A percentile compares a stretch with the other conserved stretches of the same genome.
Conservation (phyloP, 2,888 invertebrate genomes). For the Isoperla grammatica region DNA sequence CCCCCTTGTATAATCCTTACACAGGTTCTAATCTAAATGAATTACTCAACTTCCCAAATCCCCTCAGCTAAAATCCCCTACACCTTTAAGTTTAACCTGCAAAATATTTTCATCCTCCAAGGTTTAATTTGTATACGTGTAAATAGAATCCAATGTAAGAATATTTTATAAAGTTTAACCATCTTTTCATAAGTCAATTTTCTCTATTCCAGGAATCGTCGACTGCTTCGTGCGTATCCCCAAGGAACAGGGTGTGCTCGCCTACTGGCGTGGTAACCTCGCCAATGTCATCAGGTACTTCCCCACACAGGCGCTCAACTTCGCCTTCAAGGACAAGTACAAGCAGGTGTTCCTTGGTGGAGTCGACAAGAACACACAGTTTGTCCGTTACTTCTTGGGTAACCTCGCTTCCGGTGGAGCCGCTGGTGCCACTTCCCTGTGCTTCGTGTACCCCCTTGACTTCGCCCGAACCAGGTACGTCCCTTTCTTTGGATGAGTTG, state of each 20-base stretch:
- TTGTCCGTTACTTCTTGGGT: conserved; percentile 62
- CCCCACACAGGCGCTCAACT: conserved; percentile 72
- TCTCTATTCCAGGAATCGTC: conserved; percentile 51
- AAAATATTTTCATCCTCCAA: no score
- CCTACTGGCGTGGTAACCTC: conserved; percentile 72
- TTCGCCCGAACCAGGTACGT: conserved; percentile 64
- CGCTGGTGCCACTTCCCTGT: conserved; percentile 69
- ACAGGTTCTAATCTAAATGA: no score
- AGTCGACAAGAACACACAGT: conserved; percentile 67
- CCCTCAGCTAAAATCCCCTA: no score
- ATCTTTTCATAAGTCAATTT: no score
- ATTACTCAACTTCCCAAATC: no score
- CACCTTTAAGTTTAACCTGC: no score
- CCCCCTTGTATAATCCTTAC: no score
- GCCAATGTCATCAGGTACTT: conserved; percentile 75
- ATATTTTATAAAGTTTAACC: no score
- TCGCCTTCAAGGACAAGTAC: conserved; percentile 74
- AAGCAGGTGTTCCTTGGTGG: conserved; percentile 64
- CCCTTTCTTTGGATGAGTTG: background rate
- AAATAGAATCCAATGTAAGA: no score
- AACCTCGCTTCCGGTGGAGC: conserved; percentile 73
- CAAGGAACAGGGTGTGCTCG: conserved; percentile 59
- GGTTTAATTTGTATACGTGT: no score
- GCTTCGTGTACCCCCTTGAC: conserved; percentile 72
- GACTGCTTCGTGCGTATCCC: conserved; percentile 63